A percentile compares a stretch with the other conserved stretches of the same genome.
Evolutionary conservation across 2,797 vertebrate genomes (phyloP).

Genomic region (Pseudochaenichthys georgianus): DNA sequence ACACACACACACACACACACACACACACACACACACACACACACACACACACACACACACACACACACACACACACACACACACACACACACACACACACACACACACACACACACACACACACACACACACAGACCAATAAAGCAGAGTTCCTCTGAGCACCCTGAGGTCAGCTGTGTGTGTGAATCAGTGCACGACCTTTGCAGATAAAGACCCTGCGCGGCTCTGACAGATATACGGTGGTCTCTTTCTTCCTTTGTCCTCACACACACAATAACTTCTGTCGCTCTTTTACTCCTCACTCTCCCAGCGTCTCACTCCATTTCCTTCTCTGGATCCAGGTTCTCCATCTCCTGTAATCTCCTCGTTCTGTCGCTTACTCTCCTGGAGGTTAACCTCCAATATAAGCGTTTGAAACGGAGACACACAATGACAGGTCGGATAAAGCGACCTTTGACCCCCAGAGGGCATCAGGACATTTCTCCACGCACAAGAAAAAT

Average conservation of each 20-base stretch:
- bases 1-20: too few relatives aligned
- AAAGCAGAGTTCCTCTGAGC: slow-evolving; percentile 15
- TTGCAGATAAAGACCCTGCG: slow-evolving; percentile 49
- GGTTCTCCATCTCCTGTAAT: too few relatives aligned
- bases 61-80: too few relatives aligned
- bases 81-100: neutral
- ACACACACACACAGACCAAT: slow-evolving; percentile 19
- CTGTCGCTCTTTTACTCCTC: slow-evolving; percentile 5
- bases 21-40: too few relatives aligned
- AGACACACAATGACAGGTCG: slow-evolving; percentile 22
- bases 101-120: neutral
- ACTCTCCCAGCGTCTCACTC: neutral
- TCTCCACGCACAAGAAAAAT: neutral
- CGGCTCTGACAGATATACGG: slow-evolving; percentile 60
- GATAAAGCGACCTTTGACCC: slow-evolving; percentile 44
- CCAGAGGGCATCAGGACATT: slow-evolving; percentile 30
- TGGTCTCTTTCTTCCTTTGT: slow-evolving; percentile 43
- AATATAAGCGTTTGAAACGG: slow-evolving; percentile 7
- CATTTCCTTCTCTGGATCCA: neutral
- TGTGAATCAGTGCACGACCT: slow-evolving; percentile 55
- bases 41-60: too few relatives aligned
- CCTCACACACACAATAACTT: slow-evolving; percentile 34
- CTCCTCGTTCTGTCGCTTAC: neutral
- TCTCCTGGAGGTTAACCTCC: neutral
- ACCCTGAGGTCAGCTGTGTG: slow-evolving; percentile 15